Percentiles rank a stretch among this genome's conserved stretches.
phyloP scores from a whole-genome alignment of 2,113 vertebrate species.

The Zosterops hypoxanthus region DNA sequence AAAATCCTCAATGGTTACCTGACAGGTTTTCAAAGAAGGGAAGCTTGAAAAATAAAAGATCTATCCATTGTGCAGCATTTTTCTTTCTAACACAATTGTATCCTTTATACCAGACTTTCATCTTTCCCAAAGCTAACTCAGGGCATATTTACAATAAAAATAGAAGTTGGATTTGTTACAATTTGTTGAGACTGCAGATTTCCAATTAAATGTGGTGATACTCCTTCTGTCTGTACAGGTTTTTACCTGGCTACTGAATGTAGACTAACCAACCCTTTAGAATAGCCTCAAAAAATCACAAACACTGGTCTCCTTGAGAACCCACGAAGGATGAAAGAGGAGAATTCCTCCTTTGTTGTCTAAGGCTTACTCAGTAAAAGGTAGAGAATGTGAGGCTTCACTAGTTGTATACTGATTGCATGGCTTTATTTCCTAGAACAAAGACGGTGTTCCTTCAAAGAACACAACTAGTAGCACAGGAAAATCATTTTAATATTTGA shows the following conservation, averaged over 20 bases:
- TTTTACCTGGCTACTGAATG: background rate
- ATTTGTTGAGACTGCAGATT: conserved; percentile 42
- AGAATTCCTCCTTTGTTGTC: conserved; percentile 15
- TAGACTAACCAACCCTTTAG: conserved; percentile 20
- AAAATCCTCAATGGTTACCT: background rate
- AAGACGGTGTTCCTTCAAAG: conserved; percentile 65
- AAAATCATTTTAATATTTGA: conserved; percentile 66
- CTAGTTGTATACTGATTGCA: conserved; percentile 25
- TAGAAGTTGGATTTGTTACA: background rate
- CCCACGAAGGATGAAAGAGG: background rate
- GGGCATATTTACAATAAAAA: conserved; percentile 41
- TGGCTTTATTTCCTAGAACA: conserved; percentile 70
- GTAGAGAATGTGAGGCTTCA: conserved; percentile 38
- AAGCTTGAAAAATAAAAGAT: background rate
- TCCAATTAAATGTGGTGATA: background rate
- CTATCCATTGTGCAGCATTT: background rate
- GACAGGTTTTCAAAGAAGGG: background rate
- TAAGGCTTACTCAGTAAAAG: conserved; percentile 49
- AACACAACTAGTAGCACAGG: conserved; percentile 15
- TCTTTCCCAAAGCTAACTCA: conserved; percentile 29
- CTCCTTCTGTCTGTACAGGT: background rate
- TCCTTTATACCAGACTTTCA: conserved; percentile 16
- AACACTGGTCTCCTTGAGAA: conserved; percentile 31
- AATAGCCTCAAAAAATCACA: conserved; percentile 23
- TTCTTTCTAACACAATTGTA: background rate